Evolutionary conservation across 1,140 invertebrate genomes (phyloP), one percentile per base, ranked within the genome.

Genomic region (Carposina sasakii): DNA sequence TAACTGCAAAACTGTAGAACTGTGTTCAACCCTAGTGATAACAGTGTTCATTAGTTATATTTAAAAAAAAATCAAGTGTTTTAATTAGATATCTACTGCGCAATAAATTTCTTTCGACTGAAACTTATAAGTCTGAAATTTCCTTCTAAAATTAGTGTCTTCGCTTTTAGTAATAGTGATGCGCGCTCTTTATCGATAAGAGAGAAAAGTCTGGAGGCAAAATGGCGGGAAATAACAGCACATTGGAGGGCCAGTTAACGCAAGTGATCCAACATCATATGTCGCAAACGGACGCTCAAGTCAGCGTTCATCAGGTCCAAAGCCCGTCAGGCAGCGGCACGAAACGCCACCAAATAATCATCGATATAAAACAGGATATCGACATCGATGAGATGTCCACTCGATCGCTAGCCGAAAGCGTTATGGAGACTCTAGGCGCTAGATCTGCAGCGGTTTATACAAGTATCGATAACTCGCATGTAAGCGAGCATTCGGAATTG

Each of bases 361-460:
- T 86, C 36, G 85, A 86, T 39, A 86, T 86, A 17, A 86, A 86
- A 49, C 83, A 86, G 51, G 85, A 86, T 36, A 85, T 85, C 39
- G 82, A 85, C 39, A 86, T 86, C 33, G 79, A 85, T 52, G 83
- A 85, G 48, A 16, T 85, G 43, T 85, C 85, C 13, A 86, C 85
- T 0, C 57, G 85, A 0, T 83, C 83, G 2, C 40, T 86, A 20
- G 83, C 85, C 1, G 85, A 86, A 45, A 82, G 79, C 37, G 85
- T 86, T 1, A 86, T 86, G 83, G 85, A 86, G 60, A 83, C 81
- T 1, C 64, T 86, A 0, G 85, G 83, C 1, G 85, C 83, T 5
- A 63, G 85, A 0, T 85, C 85, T 0, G 81, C 81, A 0, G 73
- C 77, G 1, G 82, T 85, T 3, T 85, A 85, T 48, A n/a, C n/a